phyloP scores from a whole-genome alignment of 2,797 vertebrate species.

The Emydoidea blandingii region DNA sequence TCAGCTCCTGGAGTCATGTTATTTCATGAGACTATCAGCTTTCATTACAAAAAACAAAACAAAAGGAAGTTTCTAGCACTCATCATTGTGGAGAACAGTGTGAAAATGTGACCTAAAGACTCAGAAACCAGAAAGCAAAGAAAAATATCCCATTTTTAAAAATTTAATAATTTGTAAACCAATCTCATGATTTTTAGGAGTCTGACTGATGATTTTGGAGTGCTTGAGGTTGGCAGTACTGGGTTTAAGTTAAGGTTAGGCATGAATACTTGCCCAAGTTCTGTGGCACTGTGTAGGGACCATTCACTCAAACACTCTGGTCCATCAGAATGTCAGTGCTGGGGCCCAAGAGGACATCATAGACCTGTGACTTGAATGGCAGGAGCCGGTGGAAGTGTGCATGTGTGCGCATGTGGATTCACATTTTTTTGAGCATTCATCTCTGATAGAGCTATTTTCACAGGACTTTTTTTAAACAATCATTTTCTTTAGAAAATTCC shows the following conservation, averaged over 20 bases:
- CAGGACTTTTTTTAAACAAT: neutral
- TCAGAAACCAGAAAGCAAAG: neutral
- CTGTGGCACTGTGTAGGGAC: neutral
- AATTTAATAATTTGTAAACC: neutral
- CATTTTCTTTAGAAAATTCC: neutral
- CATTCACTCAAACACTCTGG: neutral
- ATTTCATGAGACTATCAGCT: neutral
- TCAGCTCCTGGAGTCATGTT: neutral
- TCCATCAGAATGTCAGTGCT: neutral
- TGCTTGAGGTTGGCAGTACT: neutral
- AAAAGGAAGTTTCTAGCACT: neutral
- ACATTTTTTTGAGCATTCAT: neutral
- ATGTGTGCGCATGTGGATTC: neutral
- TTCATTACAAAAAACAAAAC: neutral
- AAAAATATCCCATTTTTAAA: neutral
- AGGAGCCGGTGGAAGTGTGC: neutral
- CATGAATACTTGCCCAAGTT: accelerated
- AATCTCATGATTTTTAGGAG: neutral
- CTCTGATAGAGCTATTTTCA: neutral
- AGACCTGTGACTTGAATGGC: neutral
- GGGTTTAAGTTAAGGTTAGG: neutral
- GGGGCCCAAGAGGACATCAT: too few species aligned
- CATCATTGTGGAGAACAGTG: neutral
- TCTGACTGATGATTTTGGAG: neutral
- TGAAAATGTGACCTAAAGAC: neutral